Evolutionary conservation across 2,797 vertebrate genomes (phyloP).

Genomic region (Semaprochilodus insignis): DNA sequence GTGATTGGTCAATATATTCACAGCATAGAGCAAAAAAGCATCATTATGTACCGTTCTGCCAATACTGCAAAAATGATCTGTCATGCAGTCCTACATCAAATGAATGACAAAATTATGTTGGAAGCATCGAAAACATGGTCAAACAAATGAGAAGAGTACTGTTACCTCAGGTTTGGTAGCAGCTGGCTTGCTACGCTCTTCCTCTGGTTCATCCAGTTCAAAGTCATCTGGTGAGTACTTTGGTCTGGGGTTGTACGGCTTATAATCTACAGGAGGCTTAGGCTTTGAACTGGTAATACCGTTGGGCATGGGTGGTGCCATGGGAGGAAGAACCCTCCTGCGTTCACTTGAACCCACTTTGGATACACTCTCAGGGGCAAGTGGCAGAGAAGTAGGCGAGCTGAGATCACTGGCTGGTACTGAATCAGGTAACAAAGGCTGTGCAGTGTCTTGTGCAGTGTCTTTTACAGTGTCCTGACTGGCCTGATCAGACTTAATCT

Average conservation of each 20-base stretch:
- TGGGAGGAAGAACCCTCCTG: constrained; percentile 74
- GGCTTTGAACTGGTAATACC: constrained; percentile 74
- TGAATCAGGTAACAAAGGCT: constrained; percentile 47
- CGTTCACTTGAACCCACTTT: constrained; percentile 69
- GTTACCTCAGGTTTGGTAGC: constrained; percentile 56
- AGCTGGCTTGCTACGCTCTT: constrained; percentile 64
- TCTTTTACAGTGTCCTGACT: constrained; percentile 65
- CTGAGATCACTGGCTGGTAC: constrained; percentile 54
- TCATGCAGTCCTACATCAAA: neutral
- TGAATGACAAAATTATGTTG: neutral
- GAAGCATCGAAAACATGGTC: neutral
- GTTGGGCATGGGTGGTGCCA: constrained; percentile 82
- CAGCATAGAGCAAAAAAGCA: neutral
- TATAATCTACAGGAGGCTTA: constrained; percentile 77
- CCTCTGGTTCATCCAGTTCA: constrained; percentile 77
- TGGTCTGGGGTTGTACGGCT: constrained; percentile 79
- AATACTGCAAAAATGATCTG: neutral
- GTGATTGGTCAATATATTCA: neutral
- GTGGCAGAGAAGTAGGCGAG: constrained; percentile 34
- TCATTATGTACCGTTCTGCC: no score
- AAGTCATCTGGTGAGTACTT: constrained; percentile 83
- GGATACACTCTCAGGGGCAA: constrained; percentile 45
- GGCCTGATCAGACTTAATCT: constrained; percentile 89
- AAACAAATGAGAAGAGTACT: no score
- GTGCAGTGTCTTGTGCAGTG: neutral